These are phyloP conservation scores for Cheilosia vulpina DNA, from an alignment of 2,888 invertebrate species.

Conservation along the genomic window DNA sequence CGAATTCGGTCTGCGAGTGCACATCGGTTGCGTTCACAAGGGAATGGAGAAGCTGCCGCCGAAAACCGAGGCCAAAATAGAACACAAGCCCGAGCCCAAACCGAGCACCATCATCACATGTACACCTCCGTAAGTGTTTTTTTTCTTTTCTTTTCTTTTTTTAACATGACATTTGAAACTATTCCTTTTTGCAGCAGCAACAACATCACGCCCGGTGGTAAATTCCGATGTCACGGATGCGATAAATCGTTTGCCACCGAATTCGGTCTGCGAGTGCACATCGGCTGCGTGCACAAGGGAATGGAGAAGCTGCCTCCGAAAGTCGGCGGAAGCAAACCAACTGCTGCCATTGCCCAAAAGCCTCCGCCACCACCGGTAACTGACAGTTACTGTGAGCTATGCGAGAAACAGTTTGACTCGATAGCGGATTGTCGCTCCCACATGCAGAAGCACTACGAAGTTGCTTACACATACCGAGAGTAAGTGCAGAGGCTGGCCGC, in stretches of 20 bases:
- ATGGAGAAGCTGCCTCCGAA: constrained; percentile 69
- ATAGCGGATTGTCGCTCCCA: constrained; percentile 55
- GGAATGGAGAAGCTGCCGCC: constrained; percentile 71
- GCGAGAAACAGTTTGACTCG: constrained; percentile 71
- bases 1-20: constrained; percentile 67
- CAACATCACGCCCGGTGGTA: constrained; percentile 60
- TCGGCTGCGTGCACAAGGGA: constrained; percentile 68
- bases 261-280: constrained; percentile 66
- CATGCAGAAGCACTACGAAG: constrained; percentile 69
- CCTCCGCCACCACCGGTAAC: constrained; percentile 42
- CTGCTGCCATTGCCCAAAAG: constrained; percentile 24
- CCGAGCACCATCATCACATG: constrained; percentile 5
- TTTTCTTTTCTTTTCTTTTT: too few species aligned
- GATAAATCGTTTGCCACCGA: constrained; percentile 69
- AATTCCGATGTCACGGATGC: constrained; percentile 63
- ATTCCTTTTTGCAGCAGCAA: constrained; percentile 41
- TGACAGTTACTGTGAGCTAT: constrained; percentile 67
- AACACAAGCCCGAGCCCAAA: constrained; percentile 14
- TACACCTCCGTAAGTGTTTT: background rate
- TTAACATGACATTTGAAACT: background rate
- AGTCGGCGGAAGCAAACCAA: constrained; percentile 43
- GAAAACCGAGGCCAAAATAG: background rate
- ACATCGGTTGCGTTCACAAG: constrained; percentile 70
- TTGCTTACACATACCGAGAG: constrained; percentile 67
- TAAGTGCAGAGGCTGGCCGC: constrained; percentile 29